Evolutionary conservation across 64 coral and sea anemone genomes (phyloP).

Genomic region (Porites lutea): DNA sequence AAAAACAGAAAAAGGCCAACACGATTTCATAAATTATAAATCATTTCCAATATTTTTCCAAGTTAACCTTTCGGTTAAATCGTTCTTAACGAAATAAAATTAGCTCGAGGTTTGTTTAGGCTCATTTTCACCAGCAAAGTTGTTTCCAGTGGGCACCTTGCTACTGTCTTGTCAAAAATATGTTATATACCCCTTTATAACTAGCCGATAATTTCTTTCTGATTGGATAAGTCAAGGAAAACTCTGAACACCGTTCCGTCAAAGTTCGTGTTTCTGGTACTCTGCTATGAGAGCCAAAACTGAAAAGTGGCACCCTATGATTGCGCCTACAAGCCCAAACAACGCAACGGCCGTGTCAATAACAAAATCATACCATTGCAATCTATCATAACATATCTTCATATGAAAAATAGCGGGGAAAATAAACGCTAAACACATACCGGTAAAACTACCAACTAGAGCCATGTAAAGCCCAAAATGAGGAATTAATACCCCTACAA

Average conservation of each 20-base stretch:
- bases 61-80: no score
- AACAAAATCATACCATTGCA: conserved; percentile 95
- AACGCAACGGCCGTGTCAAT: conserved; percentile 81
- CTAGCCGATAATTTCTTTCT: neutral
- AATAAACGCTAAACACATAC: conserved; percentile 99
- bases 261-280: conserved; percentile 94
- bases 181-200: neutral
- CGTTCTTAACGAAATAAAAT: no score
- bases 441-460: conserved; percentile 96
- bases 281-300: conserved; percentile 87
- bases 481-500: conserved; percentile 88
- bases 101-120: no score
- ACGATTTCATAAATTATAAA: no score
- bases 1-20: no score
- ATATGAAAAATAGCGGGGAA: conserved; percentile 98
- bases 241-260: neutral
- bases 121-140: no score
- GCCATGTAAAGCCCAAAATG: conserved; percentile 99
- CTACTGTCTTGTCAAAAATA: neutral
- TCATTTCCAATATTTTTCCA: no score
- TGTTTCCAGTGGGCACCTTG: no score
- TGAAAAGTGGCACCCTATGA: conserved; percentile 98
- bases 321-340: conserved; percentile 91
- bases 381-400: conserved; percentile 93
- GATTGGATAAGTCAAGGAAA: neutral